Percentiles rank a stretch among this genome's conserved stretches.
These are phyloP conservation scores for Protophormia terraenovae DNA, from an alignment of 2,888 invertebrate species.

Conservation along the genomic window DNA sequence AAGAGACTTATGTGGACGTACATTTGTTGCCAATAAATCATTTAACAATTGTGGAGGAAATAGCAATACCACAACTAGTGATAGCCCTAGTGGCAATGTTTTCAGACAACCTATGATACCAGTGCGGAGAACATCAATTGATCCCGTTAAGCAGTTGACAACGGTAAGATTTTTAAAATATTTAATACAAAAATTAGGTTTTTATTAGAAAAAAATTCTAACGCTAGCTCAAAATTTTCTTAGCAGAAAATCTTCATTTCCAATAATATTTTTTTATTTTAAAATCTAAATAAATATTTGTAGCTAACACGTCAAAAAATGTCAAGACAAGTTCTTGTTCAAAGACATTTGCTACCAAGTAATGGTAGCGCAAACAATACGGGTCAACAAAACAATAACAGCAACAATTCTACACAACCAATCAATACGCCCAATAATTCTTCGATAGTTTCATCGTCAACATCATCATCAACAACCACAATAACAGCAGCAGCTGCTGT, in stretches of 20 bases:
- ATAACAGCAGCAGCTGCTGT: background rate
- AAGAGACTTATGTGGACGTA: constrained; percentile 72
- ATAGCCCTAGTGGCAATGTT: constrained; percentile 60
- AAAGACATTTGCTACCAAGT: constrained; percentile 88
- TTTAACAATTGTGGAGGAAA: constrained; percentile 67
- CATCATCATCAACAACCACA: background rate
- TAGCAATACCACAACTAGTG: background rate
- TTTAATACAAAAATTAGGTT: too few relatives aligned
- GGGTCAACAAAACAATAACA: background rate
- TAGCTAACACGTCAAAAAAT: constrained; percentile 77
- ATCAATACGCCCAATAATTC: constrained; percentile 1
- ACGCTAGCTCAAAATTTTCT: too few relatives aligned
- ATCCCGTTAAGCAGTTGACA: constrained; percentile 76
- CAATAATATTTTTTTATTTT: background rate
- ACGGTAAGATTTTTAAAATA: constrained; percentile 74
- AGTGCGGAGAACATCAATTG: constrained; percentile 76
- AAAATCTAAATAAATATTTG: too few relatives aligned
- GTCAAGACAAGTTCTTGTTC: constrained; percentile 86
- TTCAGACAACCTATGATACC: constrained; percentile 77
- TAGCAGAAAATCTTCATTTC: too few relatives aligned
- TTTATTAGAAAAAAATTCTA: too few relatives aligned
- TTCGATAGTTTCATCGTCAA: background rate
- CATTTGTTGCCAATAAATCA: constrained; percentile 75
- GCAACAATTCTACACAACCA: constrained; percentile 8
- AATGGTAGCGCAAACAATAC: constrained; percentile 33